Conservation (phyloP, 2,888 invertebrate species). For the Yponomeuta plumbellus region DNA sequence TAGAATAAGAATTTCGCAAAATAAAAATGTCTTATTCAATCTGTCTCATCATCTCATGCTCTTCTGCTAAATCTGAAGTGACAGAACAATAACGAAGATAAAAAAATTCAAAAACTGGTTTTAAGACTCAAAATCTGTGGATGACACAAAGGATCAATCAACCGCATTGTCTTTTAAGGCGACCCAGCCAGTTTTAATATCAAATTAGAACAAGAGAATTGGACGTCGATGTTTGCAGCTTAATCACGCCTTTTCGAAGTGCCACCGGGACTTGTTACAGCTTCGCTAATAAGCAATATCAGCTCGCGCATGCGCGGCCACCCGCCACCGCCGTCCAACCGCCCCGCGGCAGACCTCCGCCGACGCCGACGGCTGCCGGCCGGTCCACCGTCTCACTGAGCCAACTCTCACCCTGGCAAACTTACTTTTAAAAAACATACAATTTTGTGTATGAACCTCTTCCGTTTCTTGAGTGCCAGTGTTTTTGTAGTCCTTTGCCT, state of each 20-base stretch:
- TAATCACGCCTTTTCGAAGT: background rate
- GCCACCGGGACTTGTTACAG: background rate
- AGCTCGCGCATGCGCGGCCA: background rate
- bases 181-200: background rate
- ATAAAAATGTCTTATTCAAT: too few relatives aligned
- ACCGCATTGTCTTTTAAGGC: too few relatives aligned
- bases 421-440: slow-evolving; percentile 15
- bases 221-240: background rate
- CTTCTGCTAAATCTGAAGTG: too few relatives aligned
- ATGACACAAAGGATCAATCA: too few relatives aligned
- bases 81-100: too few relatives aligned
- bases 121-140: too few relatives aligned
- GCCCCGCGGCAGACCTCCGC: background rate
- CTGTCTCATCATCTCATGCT: too few relatives aligned
- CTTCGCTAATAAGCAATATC: background rate
- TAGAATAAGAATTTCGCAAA: too few relatives aligned
- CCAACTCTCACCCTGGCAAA: background rate
- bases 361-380: background rate
- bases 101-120: too few relatives aligned
- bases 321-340: background rate
- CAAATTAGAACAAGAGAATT: background rate
- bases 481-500: background rate
- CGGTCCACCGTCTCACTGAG: background rate
- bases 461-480: background rate
- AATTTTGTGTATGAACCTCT: background rate